Percentiles rank a stretch among this genome's conserved stretches.
Conservation (phyloP, 2,888 invertebrate species). For the Cephus nigrinus region DNA sequence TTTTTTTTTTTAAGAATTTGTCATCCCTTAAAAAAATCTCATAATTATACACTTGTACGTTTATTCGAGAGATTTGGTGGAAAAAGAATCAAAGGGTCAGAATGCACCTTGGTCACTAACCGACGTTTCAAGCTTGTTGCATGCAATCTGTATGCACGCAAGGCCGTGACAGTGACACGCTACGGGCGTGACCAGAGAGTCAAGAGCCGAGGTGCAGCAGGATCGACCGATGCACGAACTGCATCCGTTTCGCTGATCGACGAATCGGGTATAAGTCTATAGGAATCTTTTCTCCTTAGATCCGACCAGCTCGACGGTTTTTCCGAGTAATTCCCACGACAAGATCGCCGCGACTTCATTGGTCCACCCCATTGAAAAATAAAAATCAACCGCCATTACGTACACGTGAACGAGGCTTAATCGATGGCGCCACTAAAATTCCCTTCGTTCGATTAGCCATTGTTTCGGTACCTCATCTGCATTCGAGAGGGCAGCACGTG, state of each 20-base stretch:
- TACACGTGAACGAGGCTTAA: background rate
- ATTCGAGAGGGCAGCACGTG: background rate
- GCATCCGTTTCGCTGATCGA: constrained; percentile 4
- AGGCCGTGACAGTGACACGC: constrained; percentile 54
- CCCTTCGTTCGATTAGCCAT: background rate
- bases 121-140: background rate
- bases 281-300: background rate
- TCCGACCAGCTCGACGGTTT: background rate
- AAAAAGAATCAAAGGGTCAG: background rate
- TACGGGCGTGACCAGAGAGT: constrained; percentile 51
- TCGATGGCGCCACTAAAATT: background rate
- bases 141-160: constrained; percentile 44
- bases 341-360: background rate
- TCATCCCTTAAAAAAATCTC: background rate
- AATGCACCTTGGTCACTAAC: constrained; percentile 5
- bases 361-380: background rate
- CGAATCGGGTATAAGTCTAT: background rate
- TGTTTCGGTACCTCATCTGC: background rate
- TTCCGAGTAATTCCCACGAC: background rate
- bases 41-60: background rate
- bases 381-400: background rate
- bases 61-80: background rate
- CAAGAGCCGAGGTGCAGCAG: constrained; percentile 4
- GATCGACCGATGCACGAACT: constrained; percentile 2
- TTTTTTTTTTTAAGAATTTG: background rate